Evolutionary conservation across 1,140 invertebrate species (phyloP), one percentile per base, ranked within the genome.

Genomic region (Drosophila funebris): DNA sequence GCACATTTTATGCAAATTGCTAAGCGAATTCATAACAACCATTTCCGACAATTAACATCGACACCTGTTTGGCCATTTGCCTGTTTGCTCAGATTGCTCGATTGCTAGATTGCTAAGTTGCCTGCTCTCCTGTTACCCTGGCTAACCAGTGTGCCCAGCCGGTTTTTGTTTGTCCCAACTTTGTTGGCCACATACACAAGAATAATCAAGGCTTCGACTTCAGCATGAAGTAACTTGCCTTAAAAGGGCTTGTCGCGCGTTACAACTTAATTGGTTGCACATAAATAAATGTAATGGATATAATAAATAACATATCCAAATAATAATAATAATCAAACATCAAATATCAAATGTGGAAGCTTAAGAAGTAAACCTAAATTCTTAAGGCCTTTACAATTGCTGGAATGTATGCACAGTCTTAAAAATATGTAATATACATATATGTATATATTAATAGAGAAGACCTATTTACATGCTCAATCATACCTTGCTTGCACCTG

Each of bases 1-100:
- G 58, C 50, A 54, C 63, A 64, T 64, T 71, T 71, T 71, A 71
- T 54, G 44, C 33, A 64, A 53, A 71, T 64, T 71, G 52, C 52
- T 22, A 31, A 48, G 44, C 57, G 57, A 61, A 48, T 50, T 61
- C 43, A 61, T 46, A 61, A 50, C 41, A 61, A 50, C 41, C 57
- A 33, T 61, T 61, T 50, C 57, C 57, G 68, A 58, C 50, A 64
- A 64, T 64, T 67, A 67, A 33, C 64, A 67, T 58, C 64, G 64
- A 71, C 68, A 71, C 68, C 68, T 71, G 68, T 22, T 31, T 41
- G 11, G 27, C 41, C 29, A 24, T 56, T 50, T 37, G 39, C 27
- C 39, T 13, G 11, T 50, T 31, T 50, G 8, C 44, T 16, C 14
- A n/a, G 13, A 39, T 11, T 39, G 11, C 11, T 14, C 44, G 11